Evolutionary conservation across 2,888 invertebrate species (phyloP).

Genomic region (Lochmaea crataegi): DNA sequence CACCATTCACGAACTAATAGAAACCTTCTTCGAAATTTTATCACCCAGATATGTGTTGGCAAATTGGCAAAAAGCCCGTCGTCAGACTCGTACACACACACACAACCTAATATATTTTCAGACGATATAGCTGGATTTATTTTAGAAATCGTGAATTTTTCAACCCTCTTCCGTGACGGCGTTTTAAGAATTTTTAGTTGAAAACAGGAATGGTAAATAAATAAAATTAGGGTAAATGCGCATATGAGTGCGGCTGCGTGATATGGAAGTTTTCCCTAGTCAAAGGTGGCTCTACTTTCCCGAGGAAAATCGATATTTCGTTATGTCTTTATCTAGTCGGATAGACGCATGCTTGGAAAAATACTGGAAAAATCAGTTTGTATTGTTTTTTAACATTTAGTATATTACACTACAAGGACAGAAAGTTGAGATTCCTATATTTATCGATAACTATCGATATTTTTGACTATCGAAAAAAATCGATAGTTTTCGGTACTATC

Average conservation of each 20-base stretch:
- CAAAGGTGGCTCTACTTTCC: not conserved
- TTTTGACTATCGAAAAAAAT: too few species aligned
- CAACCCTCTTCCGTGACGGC: not conserved
- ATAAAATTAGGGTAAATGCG: slow-evolving; percentile 6
- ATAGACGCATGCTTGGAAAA: slow-evolving; percentile 7
- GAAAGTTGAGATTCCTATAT: too few species aligned
- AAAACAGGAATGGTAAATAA: slow-evolving; percentile 5
- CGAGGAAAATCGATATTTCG: slow-evolving; percentile 10
- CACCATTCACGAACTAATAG: slow-evolving; percentile 18
- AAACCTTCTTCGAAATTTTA: slow-evolving; percentile 11
- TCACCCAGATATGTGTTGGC: slow-evolving; percentile 29
- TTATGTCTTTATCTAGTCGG: not conserved
- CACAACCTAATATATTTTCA: slow-evolving; percentile 26
- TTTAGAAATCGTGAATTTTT: slow-evolving; percentile 2
- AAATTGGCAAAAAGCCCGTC: slow-evolving; percentile 28
- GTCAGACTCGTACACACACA: not conserved
- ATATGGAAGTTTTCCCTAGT: not conserved
- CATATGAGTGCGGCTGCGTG: not conserved
- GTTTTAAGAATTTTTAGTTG: not conserved
- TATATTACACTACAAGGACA: too few species aligned
- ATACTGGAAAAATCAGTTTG: not conserved
- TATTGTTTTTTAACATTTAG: too few species aligned
- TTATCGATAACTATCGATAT: too few species aligned
- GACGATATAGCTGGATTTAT: slow-evolving; percentile 9
- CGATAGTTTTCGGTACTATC: too few species aligned